Evolutionary conservation across 1,140 invertebrate species (phyloP), one percentile per base, ranked within the genome.

Genomic region (Neuroterus valhalla): DNA sequence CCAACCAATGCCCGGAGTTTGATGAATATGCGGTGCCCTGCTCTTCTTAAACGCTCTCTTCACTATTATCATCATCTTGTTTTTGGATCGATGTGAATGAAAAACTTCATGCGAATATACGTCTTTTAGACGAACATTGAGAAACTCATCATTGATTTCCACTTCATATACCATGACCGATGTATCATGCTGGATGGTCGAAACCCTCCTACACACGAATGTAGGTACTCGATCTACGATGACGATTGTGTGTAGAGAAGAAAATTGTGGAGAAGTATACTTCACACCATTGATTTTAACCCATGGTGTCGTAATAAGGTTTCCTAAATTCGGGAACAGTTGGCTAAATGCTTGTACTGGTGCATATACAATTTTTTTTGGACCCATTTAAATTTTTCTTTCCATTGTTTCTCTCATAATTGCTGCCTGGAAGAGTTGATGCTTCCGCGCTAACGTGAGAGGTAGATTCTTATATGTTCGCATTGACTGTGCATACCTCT

Each of bases 401-500:
- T 55, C 50, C 10, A 55, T 12, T 6, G 19, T 55, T 55, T 21
- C 50, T 3, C 10, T 55, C 14, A 55, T 23, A 55, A 55, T 21
- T 17, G 19, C 10, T 52, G 50, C 50, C 50, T 52, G 50, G 12
- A 21, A 21, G 4, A 55, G 10, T 55, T 55, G 50, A 23, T 55
- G 50, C 10, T 55, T 21, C 19, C 19, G 0, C 8, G 48, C 48
- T 19, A 21, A 19, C n/a, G 1, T 50, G 3, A n/a, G 17, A 17
- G 50, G 3, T 1, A 55, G 11, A 55, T 55, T 26, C 8, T 26
- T 55, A 10, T 52, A 55, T 23, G 4, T 55, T 2, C 50, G 21
- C 50, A 55, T 55, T 12, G 19, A 55, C 3, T 55, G 50, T 38
- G 6, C 21, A 68, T 67, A 45, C 26, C 31, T 52, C 67, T 77